phyloP scores from a whole-genome alignment of 1,140 invertebrate genomes.

The Parasteatoda tepidariorum region DNA sequence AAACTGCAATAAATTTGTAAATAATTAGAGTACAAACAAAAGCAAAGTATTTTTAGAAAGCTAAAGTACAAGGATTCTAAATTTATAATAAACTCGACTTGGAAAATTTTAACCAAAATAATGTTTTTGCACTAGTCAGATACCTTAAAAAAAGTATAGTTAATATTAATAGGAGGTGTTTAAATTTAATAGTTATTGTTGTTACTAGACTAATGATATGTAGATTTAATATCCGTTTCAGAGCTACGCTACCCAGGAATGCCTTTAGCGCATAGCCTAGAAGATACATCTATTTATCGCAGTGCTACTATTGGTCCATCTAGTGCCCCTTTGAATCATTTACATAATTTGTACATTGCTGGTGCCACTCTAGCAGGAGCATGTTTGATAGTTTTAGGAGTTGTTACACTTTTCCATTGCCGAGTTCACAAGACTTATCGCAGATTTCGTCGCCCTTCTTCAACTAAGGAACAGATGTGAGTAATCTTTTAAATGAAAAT shows the following conservation, averaged over 20 bases:
- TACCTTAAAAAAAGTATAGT: too few species aligned
- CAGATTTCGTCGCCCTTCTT: slow-evolving; percentile 65
- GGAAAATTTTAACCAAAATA: too few species aligned
- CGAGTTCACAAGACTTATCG: slow-evolving; percentile 78
- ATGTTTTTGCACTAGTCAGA: too few species aligned
- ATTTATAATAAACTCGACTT: too few species aligned
- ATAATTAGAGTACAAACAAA: too few species aligned
- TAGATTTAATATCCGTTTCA: slow-evolving; percentile 44
- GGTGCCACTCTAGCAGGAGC: slow-evolving; percentile 77
- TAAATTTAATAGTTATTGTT: too few species aligned
- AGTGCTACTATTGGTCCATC: slow-evolving; percentile 41
- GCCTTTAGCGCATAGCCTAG: slow-evolving; percentile 44
- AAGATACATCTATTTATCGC: slow-evolving; percentile 51
- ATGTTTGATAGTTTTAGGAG: slow-evolving; percentile 77
- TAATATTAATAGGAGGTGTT: too few species aligned
- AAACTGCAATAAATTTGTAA: too few species aligned
- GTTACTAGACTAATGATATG: neutral
- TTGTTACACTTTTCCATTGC: slow-evolving; percentile 79
- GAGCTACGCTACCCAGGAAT: slow-evolving; percentile 52
- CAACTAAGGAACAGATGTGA: slow-evolving; percentile 60
- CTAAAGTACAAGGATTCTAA: too few species aligned
- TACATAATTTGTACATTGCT: slow-evolving; percentile 80
- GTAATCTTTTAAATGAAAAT: slow-evolving; percentile 24
- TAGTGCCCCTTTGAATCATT: slow-evolving; percentile 70
- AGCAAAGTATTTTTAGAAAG: too few species aligned